Conservation (phyloP, 2,113 vertebrate species). For the Tor tambroides region DNA sequence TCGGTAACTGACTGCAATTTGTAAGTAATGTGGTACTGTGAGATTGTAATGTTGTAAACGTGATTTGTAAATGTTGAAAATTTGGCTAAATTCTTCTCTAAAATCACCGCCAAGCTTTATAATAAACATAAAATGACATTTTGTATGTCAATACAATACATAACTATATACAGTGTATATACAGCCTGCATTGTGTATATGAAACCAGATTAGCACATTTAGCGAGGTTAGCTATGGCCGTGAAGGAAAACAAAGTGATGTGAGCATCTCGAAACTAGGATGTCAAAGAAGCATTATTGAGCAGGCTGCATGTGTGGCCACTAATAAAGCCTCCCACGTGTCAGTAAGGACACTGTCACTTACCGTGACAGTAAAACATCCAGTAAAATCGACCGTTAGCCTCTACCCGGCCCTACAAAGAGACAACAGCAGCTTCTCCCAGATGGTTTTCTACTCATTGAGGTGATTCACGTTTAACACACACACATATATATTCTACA, state of each 20-base stretch:
- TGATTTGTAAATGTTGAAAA: too few species aligned
- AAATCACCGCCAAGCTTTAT: too few species aligned
- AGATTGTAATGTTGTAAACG: too few species aligned
- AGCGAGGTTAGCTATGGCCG: background rate
- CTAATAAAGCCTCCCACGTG: constrained; percentile 65
- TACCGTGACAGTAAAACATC: constrained; percentile 55
- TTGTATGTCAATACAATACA: too few species aligned
- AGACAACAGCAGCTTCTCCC: constrained; percentile 49
- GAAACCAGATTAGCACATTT: background rate
- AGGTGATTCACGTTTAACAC: constrained; percentile 26
- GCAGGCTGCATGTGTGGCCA: constrained; percentile 65
- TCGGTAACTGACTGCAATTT: too few species aligned
- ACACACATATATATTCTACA: constrained; percentile 25
- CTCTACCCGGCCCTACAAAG: constrained; percentile 35
- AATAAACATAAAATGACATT: too few species aligned
- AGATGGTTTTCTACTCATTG: constrained; percentile 52
- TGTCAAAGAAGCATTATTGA: constrained; percentile 25
- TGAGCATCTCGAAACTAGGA: background rate
- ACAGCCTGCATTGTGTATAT: background rate
- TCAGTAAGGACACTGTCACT: constrained; percentile 58
- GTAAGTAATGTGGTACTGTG: too few species aligned
- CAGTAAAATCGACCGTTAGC: constrained; percentile 61
- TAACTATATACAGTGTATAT: too few species aligned
- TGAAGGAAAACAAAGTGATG: too few species aligned
- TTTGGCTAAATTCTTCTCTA: too few species aligned